Evolutionary conservation across 2,888 invertebrate genomes (phyloP), one percentile per base, ranked within the genome.

Genomic region (Meghimatium bilineatum): DNA sequence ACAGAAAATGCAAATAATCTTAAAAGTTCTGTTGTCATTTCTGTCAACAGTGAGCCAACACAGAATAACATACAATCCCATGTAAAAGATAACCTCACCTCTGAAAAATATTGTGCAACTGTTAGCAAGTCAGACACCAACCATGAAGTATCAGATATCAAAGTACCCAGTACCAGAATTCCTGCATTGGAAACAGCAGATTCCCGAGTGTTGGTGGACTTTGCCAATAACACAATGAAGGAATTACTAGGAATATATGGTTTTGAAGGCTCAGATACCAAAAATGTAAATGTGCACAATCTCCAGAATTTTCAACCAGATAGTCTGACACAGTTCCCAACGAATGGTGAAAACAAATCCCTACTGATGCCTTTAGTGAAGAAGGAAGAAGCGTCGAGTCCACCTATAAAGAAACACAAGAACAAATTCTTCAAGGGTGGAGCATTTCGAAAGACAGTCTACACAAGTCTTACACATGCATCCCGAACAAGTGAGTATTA

Each of bases 191-290:
- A 72, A 26, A 29, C 69, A 26, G 38, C 84, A 17, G 87, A 88
- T 38, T 84, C 81, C 38, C 76, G 56, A 88, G 96, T 95, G 88
- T 95, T 96, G 93, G 95, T 96, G 90, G 96, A 96, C 91, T 96
- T 96, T 92, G 96, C 96, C 6, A 96, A 96, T 94, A 96, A 95
- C 89, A 96, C 96, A 20, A 96, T 96, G 96, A 95, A 96, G 89
- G 96, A 96, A 92, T 93, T 96, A 78, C 94, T 96, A 83, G 96
- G 96, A 49, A 96, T 96, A 90, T 96, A 96, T 92, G 96, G 96
- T 36, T 94, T 96, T 88, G 96, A 96, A 82, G 96, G 96, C 92
- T 91, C 95, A 95, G 90, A 83, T n/a, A 23, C 79, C 34, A 76
- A 78, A 26, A 72, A 38, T 52, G 32, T 71, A 1, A 52, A 17